Conservation (phyloP, 2,888 invertebrate species). For the Protodeltote pygarga region DNA sequence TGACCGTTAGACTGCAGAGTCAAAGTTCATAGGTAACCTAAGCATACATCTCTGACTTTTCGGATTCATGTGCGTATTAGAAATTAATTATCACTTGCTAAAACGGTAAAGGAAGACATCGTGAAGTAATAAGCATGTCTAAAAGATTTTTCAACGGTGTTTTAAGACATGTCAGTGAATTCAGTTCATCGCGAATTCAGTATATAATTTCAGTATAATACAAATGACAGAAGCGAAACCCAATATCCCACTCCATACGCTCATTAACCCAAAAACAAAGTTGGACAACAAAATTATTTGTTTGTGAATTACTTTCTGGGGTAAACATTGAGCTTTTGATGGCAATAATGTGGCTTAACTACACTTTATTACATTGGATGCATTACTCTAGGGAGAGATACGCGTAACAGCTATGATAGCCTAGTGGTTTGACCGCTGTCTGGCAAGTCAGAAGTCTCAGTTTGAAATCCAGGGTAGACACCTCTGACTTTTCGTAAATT, state of each 20-base stretch:
- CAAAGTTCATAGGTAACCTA: background rate
- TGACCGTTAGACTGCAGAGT: background rate
- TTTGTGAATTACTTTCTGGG: constrained; percentile 54
- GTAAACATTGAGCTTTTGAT: constrained; percentile 47
- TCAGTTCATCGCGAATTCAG: no score
- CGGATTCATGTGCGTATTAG: background rate
- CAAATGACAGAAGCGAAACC: constrained; percentile 11
- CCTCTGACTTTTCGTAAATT: no score
- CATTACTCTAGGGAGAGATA: constrained; percentile 56
- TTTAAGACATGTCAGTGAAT: no score
- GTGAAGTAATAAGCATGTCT: no score
- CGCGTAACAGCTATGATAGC: constrained; percentile 48
- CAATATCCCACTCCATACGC: constrained; percentile 18
- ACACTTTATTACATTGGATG: constrained; percentile 61
- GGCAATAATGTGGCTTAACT: constrained; percentile 55
- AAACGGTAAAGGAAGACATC: no score
- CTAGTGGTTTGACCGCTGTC: no score
- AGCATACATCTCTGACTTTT: no score
- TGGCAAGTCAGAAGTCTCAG: no score
- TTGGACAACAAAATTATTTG: constrained; percentile 54
- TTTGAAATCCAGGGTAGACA: no score
- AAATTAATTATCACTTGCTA: background rate
- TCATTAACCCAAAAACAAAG: constrained; percentile 48
- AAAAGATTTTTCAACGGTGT: no score
- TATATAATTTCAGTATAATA: constrained; percentile 21